Conservation (phyloP, 2,797 vertebrate species). For the Anomalospiza imberbis region DNA sequence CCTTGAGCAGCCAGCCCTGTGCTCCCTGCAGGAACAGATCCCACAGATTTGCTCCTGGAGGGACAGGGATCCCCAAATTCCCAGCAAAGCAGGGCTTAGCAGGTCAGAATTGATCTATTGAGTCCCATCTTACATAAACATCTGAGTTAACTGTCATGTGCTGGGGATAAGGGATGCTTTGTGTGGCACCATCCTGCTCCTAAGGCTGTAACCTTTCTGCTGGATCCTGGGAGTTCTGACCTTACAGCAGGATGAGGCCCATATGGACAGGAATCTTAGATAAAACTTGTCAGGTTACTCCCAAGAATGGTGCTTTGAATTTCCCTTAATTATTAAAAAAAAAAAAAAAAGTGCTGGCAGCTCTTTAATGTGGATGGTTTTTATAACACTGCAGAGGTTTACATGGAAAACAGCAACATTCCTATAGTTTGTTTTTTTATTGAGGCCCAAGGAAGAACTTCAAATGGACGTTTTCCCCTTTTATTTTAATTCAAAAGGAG, state of each 20-base stretch:
- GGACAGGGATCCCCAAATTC: background rate
- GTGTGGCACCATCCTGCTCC: slow-evolving; percentile 40
- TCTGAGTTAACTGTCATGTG: slow-evolving; percentile 68
- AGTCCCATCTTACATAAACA: slow-evolving; percentile 55
- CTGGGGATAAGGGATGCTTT: slow-evolving; percentile 64
- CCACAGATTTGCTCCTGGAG: background rate
- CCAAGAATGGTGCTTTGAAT: background rate
- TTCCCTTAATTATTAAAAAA: background rate
- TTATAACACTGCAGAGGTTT: background rate
- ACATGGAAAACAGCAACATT: background rate
- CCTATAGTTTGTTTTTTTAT: background rate
- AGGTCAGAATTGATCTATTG: slow-evolving; percentile 59
- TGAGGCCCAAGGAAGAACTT: background rate
- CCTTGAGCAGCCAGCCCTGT: background rate
- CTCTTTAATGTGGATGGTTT: background rate
- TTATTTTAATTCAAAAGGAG: background rate
- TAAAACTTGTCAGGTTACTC: background rate
- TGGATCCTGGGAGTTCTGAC: background rate
- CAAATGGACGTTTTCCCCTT: background rate
- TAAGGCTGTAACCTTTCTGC: slow-evolving; percentile 14
- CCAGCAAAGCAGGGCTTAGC: background rate
- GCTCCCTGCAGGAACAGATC: background rate
- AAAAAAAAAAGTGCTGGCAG: background rate
- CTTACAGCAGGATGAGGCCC: background rate
- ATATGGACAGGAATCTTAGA: background rate